These are phyloP conservation scores for Reinhardtius hippoglossoides DNA, from an alignment of 2,113 vertebrate species.

Conservation along the genomic window DNA sequence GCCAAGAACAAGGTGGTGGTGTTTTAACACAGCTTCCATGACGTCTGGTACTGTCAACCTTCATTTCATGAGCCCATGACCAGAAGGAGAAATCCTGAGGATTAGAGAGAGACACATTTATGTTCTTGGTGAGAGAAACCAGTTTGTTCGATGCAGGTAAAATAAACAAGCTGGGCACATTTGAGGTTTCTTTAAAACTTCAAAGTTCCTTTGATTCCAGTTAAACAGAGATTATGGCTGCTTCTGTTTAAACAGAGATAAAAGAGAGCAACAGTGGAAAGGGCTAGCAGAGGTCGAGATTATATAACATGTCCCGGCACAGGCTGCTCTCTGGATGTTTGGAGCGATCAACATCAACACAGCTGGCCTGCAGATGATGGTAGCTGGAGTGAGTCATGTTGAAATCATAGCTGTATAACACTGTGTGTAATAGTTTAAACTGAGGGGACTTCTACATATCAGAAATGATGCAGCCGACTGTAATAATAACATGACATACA, in stretches of 20 bases:
- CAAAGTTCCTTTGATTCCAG: conserved; percentile 24
- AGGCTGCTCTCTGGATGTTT: conserved; percentile 13
- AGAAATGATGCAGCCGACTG: too few relatives aligned
- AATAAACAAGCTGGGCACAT: conserved; percentile 23
- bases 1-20: background rate
- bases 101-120: background rate
- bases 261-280: background rate
- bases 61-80: background rate
- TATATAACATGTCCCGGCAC: conserved; percentile 22
- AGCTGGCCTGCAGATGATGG: conserved; percentile 14
- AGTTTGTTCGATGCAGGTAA: background rate
- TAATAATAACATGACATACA: background rate
- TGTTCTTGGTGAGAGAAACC: background rate
- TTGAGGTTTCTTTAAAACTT: conserved; percentile 14
- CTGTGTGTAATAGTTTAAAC: background rate
- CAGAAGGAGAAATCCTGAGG: background rate
- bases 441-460: too few relatives aligned
- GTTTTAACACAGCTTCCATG: background rate
- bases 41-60: background rate
- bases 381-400: background rate
- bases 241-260: conserved; percentile 23
- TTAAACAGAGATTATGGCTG: conserved; percentile 4
- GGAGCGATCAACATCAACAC: conserved; percentile 12
- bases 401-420: background rate
- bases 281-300: conserved; percentile 21